A percentile compares a stretch with the other conserved stretches of the same genome.
These are phyloP conservation scores for Alviniconcha marisindica DNA, from an alignment of 1,140 invertebrate species.

Conservation along the genomic window DNA sequence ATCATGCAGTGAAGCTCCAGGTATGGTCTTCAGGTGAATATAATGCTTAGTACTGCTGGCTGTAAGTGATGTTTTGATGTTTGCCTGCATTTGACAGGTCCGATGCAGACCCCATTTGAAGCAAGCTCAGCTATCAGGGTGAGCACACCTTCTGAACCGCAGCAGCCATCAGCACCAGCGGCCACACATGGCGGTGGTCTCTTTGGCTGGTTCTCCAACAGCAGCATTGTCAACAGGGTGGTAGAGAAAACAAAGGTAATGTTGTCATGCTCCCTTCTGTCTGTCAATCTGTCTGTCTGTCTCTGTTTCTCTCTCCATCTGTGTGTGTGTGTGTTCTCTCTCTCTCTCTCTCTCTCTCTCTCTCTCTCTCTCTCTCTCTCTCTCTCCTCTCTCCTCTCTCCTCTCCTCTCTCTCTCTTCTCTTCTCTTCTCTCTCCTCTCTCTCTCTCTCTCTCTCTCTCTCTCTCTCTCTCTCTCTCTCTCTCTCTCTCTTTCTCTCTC, in stretches of 20 bases:
- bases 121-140: conserved; percentile 59
- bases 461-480: conserved; percentile 24
- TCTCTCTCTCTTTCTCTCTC: conserved; percentile 4
- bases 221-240: conserved; percentile 80
- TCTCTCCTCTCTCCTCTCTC: neutral
- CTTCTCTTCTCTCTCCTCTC: neutral
- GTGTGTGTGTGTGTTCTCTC: too few species aligned
- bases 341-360: conserved; percentile 26
- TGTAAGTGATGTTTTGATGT: neutral
- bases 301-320: too few species aligned
- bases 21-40: neutral
- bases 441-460: neutral
- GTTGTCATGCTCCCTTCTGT: too few species aligned
- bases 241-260: conserved; percentile 86
- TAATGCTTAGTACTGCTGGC: too few species aligned
- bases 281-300: too few species aligned
- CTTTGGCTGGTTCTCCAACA: conserved; percentile 77
- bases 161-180: neutral
- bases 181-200: conserved; percentile 60
- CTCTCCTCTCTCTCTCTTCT: neutral
- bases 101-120: conserved; percentile 62
- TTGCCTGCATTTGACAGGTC: conserved; percentile 45
- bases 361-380: conserved; percentile 1
- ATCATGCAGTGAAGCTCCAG: neutral
- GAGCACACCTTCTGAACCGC: conserved; percentile 7